A percentile compares a stretch with the other conserved stretches of the same genome.
Conservation (phyloP, 2,797 vertebrate genomes). For the Pachyuromys duprasi region DNA sequence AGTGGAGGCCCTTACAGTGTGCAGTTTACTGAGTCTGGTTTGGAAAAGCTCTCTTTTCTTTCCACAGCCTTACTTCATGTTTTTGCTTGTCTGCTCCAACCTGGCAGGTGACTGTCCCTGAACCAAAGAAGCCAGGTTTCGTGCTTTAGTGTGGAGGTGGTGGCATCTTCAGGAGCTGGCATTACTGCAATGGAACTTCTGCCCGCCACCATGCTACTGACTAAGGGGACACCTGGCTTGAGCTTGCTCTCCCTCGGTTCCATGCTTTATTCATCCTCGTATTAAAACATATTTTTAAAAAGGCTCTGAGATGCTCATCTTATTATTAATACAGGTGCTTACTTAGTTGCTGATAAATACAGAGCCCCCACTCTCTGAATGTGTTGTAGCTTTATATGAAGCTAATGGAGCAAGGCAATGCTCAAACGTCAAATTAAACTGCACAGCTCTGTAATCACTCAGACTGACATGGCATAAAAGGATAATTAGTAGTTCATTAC, state of each 20-base stretch:
- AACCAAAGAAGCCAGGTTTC: background rate
- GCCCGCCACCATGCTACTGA: background rate
- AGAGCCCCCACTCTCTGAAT: constrained; percentile 74
- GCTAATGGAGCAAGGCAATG: constrained; percentile 92
- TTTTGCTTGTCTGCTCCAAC: background rate
- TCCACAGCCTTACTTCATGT: background rate
- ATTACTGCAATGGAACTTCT: background rate
- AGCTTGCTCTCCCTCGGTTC: background rate
- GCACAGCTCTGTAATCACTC: constrained; percentile 91
- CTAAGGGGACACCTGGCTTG: background rate
- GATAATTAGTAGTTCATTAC: constrained; percentile 95
- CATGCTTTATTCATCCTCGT: constrained; percentile 50
- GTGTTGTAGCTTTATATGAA: constrained; percentile 90
- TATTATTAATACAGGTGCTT: constrained; percentile 87
- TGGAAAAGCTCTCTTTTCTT: background rate
- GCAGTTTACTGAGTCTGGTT: background rate
- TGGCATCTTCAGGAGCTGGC: background rate
- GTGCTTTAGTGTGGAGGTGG: background rate
- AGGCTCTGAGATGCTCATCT: constrained; percentile 71
- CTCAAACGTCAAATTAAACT: constrained; percentile 91
- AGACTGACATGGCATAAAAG: constrained; percentile 94
- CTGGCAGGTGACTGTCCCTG: background rate
- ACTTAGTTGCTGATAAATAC: constrained; percentile 85
- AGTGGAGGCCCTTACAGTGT: background rate
- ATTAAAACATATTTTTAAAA: constrained; percentile 53